Evolutionary conservation across 2,113 vertebrate genomes (phyloP), one percentile per base, ranked within the genome.

Genomic region (Muntiacus muntjak): DNA sequence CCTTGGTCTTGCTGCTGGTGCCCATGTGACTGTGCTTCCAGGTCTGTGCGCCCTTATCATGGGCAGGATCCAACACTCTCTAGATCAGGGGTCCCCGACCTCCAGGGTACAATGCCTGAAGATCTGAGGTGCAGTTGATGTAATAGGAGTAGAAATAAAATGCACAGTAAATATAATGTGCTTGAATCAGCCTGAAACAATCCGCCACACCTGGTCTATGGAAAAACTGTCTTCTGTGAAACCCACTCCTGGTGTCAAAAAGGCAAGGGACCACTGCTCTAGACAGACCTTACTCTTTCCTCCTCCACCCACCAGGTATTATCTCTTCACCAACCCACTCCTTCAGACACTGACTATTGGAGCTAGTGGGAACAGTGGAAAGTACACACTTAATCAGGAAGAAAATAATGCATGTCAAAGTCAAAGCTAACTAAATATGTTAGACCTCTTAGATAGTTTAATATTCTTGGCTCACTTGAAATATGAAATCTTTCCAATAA

Each of bases 401-500:
- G 40, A 71, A 13, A 76, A 79, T 50, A 3, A 89, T 74, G 23
- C 33, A 19, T 85, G 58, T 14, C 36, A 93, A 86, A 89, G 6
- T 76, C 36, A 89, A 43, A 71, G 36, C 19, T 55, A 55, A n/a
- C 36, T 92, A 95, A 76, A 64, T 74, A 57, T 14, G 62, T 87
- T 45, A 89, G 5, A 12, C 8, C 7, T 94, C 7, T 60, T 33
- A 86, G 71, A 54, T 43, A 58, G 78, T 26, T 52, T 14, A 40
- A 25, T 79, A 71, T 6, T 16, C 79, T 36, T 57, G 81, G 23
- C 4, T 17, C 43, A 92, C 25, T 84, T 89, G 60, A 84, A 95
- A 88, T 89, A 89, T 1, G 78, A 58, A 96, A 62, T 81, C 1
- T 87, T 91, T 55, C 55, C 81, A 87, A 19, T 55, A 86, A 83